These are phyloP conservation scores for Drosophila asahinai DNA, from an alignment of 1,140 invertebrate species.

Conservation along the genomic window DNA sequence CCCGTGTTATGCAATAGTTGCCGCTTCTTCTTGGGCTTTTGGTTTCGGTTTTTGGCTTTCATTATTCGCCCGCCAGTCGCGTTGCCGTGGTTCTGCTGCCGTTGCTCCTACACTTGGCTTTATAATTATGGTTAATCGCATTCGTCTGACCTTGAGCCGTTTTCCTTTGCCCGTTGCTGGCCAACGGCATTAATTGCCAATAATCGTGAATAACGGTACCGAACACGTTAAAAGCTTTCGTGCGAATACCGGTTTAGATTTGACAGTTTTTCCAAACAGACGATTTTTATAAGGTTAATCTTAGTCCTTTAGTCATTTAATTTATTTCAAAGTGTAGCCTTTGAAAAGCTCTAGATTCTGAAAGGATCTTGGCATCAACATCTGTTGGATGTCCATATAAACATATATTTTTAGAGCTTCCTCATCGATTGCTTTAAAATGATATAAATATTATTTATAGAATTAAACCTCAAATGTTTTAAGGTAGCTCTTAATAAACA, in stretches of 20 bases:
- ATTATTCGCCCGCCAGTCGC: slow-evolving; percentile 60
- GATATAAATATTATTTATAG: neutral
- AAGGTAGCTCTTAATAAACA: no score
- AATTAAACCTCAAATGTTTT: neutral
- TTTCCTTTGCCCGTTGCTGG: slow-evolving; percentile 45
- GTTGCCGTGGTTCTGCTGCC: slow-evolving; percentile 30
- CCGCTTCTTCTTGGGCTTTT: slow-evolving; percentile 49
- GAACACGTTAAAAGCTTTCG: slow-evolving; percentile 35
- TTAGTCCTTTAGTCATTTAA: neutral
- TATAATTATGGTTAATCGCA: slow-evolving; percentile 78
- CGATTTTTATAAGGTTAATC: neutral
- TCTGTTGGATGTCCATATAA: neutral
- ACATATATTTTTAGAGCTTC: neutral
- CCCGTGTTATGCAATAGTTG: slow-evolving; percentile 70
- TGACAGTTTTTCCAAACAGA: slow-evolving; percentile 27
- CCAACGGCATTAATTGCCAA: slow-evolving; percentile 48
- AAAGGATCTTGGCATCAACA: no score
- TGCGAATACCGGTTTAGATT: slow-evolving; percentile 26
- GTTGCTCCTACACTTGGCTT: slow-evolving; percentile 54
- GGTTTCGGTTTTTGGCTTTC: slow-evolving; percentile 81
- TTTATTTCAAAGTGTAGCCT: no score
- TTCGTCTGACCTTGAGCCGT: slow-evolving; percentile 76
- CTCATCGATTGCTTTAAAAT: neutral
- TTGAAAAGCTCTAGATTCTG: no score
- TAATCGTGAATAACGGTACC: slow-evolving; percentile 50